These are phyloP conservation scores for Scolanthus callimorphus DNA, from an alignment of 92 coral and sea anemone genomes.

Conservation along the genomic window DNA sequence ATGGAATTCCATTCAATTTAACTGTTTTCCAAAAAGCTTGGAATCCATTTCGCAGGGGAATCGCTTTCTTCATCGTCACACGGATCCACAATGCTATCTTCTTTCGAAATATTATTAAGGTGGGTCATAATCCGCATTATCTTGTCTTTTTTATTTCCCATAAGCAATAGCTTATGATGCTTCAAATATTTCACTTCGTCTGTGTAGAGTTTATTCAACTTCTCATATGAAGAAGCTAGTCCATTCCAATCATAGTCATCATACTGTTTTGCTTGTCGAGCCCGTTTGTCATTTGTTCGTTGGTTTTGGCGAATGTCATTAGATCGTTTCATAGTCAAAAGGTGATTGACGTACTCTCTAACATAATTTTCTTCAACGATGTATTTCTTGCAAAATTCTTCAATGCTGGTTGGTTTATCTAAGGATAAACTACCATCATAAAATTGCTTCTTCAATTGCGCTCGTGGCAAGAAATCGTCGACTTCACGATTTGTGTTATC, in stretches of 20 bases:
- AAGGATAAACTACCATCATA: neutral
- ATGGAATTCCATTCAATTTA: too few relatives aligned
- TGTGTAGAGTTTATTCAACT: conserved; percentile 11
- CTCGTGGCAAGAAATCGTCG: conserved; percentile 11
- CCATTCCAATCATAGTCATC: conserved; percentile 31
- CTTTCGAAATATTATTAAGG: too few relatives aligned
- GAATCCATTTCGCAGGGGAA: too few relatives aligned
- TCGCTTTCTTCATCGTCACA: too few relatives aligned
- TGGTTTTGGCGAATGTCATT: conserved; percentile 30
- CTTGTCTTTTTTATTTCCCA: conserved; percentile 33
- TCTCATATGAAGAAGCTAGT: conserved; percentile 31
- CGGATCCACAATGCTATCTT: too few relatives aligned
- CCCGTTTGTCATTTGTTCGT: conserved; percentile 17
- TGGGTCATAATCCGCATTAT: conserved; percentile 5
- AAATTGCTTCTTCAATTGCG: conserved; percentile 9
- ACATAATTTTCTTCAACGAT: conserved; percentile 9
- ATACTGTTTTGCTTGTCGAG: conserved; percentile 25
- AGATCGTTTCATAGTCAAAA: conserved; percentile 15
- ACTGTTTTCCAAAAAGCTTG: too few relatives aligned
- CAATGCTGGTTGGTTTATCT: conserved; percentile 3
- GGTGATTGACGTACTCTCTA: conserved; percentile 11
- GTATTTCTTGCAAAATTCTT: conserved; percentile 8
- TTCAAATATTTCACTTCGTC: conserved; percentile 18
- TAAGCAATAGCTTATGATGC: conserved; percentile 10
- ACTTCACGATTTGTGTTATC: conserved; percentile 8